Evolutionary conservation across 2,113 vertebrate genomes (phyloP).

Genomic region (Chaetodon auriga): DNA sequence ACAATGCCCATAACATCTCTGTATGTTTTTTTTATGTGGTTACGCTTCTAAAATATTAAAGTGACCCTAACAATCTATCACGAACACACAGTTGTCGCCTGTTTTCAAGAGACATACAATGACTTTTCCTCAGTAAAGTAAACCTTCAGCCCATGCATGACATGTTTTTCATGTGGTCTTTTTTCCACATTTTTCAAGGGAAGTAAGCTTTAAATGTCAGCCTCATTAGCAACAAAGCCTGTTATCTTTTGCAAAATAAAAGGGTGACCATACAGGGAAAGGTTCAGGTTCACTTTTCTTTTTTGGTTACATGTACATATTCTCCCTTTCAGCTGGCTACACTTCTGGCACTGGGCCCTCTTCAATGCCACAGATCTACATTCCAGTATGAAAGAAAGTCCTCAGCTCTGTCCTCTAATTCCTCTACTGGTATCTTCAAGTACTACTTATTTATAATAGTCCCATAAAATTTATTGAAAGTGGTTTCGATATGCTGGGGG

Average conservation of each 20-base stretch:
- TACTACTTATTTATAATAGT: neutral
- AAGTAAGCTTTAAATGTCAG: conserved; percentile 49
- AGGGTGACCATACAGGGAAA: neutral
- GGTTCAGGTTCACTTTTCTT: conserved; percentile 1
- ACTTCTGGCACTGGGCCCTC: neutral
- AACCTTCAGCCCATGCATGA: neutral
- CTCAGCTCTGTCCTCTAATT: neutral
- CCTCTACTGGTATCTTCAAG: neutral
- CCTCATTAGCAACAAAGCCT: conserved; percentile 40
- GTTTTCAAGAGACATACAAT: neutral
- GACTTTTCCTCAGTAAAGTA: neutral
- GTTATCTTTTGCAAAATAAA: conserved; percentile 25
- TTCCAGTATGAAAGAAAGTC: neutral
- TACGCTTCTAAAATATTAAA: neutral
- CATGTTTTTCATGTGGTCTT: conserved; percentile 1
- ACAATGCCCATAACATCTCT: neutral
- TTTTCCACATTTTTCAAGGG: neutral
- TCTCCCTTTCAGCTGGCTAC: neutral
- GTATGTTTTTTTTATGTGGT: no score
- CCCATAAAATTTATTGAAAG: neutral
- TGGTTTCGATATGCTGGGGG: no score
- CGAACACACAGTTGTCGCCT: no score
- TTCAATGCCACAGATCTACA: no score
- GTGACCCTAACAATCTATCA: neutral
- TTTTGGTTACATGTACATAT: neutral